Evolutionary conservation across 1,140 invertebrate genomes (phyloP), one percentile per base, ranked within the genome.

Genomic region (Proales similis): DNA sequence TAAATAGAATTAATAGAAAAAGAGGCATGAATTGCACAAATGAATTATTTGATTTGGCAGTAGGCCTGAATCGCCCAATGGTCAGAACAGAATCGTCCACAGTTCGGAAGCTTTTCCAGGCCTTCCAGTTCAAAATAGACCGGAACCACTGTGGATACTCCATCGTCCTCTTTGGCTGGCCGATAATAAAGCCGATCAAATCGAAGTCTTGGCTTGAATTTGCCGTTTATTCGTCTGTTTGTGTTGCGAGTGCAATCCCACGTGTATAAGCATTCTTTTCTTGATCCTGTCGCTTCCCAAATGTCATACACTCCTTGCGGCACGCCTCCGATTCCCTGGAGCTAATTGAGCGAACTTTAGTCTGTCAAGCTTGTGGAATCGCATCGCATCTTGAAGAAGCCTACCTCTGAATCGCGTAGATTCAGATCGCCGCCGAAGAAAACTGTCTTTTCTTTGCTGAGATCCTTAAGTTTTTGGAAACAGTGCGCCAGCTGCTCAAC

Each of bases 351-450:
- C 49, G 51, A 48, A 64, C 26, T 27, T 22, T 9, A 9, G n/a
- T 6, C 7, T 22, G 43, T 26, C 46, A 63, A 33, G 12, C 38
- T n/a, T 3, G 3, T 43, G 33, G 1, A 11, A 17, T 9, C 22
- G 6, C 19, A 22, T 47, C n/a, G 12, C 19, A n/a, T 63, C 27
- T 63, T 29, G 19, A 48, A 39, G 43, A 36, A 24, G 22, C 26
- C 45, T 67, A 81, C 81, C 73, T 83, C 82, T 68, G 77, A 77
- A 66, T 83, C 81, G 42, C 81, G 68, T 1, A 82, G 64, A 68
- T 83, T 83, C 5, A 82, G 66, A 69, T 83, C 82, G 9, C 82
- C 82, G 39, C 73, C 82, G 72, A 82, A 81, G 30, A 83, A 70
- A 0, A 80, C 78, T 30, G 76, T 78, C 12, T 66, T 57, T 29